Base-by-base conservation (phyloP, 2,113 vertebrate species). In the Xiphorhynchus elegans region DNA sequence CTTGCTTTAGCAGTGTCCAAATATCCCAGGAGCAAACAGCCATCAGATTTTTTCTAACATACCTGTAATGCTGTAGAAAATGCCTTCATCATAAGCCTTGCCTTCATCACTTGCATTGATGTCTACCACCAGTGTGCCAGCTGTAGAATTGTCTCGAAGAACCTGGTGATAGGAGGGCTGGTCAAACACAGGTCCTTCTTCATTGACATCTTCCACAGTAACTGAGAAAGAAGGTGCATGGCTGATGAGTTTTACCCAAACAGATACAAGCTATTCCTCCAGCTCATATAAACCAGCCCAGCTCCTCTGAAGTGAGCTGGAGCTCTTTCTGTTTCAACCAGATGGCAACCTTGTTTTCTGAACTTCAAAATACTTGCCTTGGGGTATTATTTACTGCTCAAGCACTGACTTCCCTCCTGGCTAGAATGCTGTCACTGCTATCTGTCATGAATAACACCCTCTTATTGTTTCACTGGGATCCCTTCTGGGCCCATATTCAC, bases 51-150 rank as follows among this genome's bases (percentile, higher is more conserved):
- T 63, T 72, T 83, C 17, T 53, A 50, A 10, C 37, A 6, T 93
- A 97, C 97, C 97, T 96, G 95, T 81, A 73, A 97, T 93, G 50
- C 2, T 92, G 89, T 97, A 97, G 91, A 89, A 72, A 94, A 97
- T 93, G 68, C 50, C 97, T 93, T 96, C 93, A 80, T 97, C 97
- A 47, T 95, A 87, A 81, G 2, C 68, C 35, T 90, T 92, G 76
- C 23, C 69, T 85, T 93, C 95, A 91, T 97, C 94, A 67, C 58
- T 95, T 87, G 97, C 97, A 62, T 96, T 96, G 56, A 97, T 64
- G n/a, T 97, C 97, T 40, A 96, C 66, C 33, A 97, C 81, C 37
- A 95, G 39, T 2, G 69, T 96, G 60, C 72, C 96, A 78, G 90
- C 84, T 47, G 84, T 60, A 53, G 96, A 89, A 81, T 66, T 95